Base-by-base conservation (phyloP, 2,888 invertebrate genomes). In the Eumerus sabulonum region DNA sequence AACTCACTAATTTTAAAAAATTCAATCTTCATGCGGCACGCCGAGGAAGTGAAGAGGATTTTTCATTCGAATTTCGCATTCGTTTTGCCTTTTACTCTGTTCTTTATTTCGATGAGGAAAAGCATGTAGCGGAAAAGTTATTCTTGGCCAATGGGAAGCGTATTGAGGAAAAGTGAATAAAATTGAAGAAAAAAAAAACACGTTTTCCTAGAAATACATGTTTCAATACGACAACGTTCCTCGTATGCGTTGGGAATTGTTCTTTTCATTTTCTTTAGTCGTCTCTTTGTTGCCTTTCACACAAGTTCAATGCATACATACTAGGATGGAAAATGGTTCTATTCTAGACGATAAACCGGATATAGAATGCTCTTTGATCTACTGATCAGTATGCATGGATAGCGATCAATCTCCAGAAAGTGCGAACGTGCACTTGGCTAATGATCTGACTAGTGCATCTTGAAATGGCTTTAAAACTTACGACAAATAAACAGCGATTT, bases 261-360 rank as follows among this genome's bases (percentile, higher is more conserved):
- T 72, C 59, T 35, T 40, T 16, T 48, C 17, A 16, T 11, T 27
- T 27, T 7, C 7, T 27, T 27, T 2, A 2, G 27, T 27, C 7
- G 27, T 27, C 7, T 27, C 7, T 4, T 27, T 27, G 7, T 27
- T n/a, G n/a, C n/a, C n/a, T 27, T 27, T 27, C 7, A 38, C 38
- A 77, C 77, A 77, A 77, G 77, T 77, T 77, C 77, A 77, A 73
- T 68, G 77, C 73, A 73, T 73, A 73, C 45, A 72, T 38, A 77
- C 76, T 27, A 67, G 45, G 42, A 72, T 62, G 57, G 45, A 9
- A 16, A 38, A 35, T 19, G 57, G 45, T 51, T 51, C 19, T 53
- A 17, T 63, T 38, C 45, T 38, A 27, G 7, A 27, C 19, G 60
- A 67, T 47, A 60, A 47, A 62, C 48, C 56, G 44, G 36, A 60